Evolutionary conservation across 2,797 vertebrate genomes (phyloP).

Genomic region (Megaceryle alcyon): DNA sequence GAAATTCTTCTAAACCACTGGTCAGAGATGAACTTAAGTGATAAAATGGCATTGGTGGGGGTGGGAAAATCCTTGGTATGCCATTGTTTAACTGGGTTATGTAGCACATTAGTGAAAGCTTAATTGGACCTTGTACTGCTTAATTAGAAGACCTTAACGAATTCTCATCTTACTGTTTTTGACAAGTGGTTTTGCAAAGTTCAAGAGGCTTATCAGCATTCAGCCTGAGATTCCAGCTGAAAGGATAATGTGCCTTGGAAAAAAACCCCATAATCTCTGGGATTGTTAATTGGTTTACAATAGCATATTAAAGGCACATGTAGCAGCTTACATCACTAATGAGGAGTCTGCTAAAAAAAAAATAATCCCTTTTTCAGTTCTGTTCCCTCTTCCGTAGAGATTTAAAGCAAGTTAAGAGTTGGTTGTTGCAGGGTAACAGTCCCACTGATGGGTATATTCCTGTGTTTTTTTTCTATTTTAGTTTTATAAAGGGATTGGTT

Average conservation of each 20-base stretch:
- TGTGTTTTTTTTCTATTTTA: not conserved
- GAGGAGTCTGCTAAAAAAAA: not conserved
- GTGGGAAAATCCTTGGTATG: not conserved
- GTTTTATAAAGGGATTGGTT: not conserved
- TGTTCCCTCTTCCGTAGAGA: not conserved
- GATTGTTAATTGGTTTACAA: not conserved
- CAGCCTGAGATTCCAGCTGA: not conserved
- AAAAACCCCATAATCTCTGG: not conserved
- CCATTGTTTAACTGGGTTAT: not conserved
- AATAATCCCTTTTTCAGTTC: not conserved
- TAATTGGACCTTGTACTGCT: slow-evolving; percentile 38
- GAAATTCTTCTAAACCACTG: not conserved
- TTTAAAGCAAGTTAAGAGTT: not conserved
- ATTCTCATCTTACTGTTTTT: not conserved
- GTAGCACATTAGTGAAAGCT: not conserved
- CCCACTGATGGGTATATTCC: not conserved
- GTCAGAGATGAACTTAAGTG: not conserved
- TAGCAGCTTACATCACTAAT: not conserved
- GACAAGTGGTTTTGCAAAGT: slow-evolving; percentile 49
- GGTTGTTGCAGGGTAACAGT: not conserved
- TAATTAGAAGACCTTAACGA: slow-evolving; percentile 10
- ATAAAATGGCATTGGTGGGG: not conserved
- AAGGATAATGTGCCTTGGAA: not conserved
- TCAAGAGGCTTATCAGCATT: slow-evolving; percentile 37
- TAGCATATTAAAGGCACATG: not conserved